Base-by-base conservation (phyloP, 2,888 invertebrate genomes). In the Luffia ferchaultella region DNA sequence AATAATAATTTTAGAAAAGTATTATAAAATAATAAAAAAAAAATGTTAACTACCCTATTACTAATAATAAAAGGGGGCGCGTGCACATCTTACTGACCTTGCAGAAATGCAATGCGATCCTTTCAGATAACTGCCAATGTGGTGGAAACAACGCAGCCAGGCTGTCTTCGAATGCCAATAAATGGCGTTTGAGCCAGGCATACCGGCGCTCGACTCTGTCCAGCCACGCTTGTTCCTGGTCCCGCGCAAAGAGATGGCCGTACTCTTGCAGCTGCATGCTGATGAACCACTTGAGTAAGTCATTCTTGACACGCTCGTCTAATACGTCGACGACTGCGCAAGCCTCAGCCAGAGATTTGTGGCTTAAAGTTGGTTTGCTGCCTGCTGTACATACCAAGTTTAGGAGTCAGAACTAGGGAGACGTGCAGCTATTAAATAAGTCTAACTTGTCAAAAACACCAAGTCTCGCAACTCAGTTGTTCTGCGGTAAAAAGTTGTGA, bases 211-310 rank as follows among this genome's bases (percentile, higher is more conserved):
- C 97, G 49, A 99, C 92, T 77, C 96, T 96, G 64, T 97, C 93
- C 53, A 99, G 73, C 98, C 99, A 99, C 1, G 98, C 97, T 46
- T 91, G 92, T 71, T 98, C 98, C 73, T 99, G 97, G 63, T 95
- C 95, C 61, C 95, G 91, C 49, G 96, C 93, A 80, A 98, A 99
- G 51, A 99, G 84, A 62, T 97, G 96, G 49, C 88, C 86, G 72
- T 99, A 99, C 70, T 99, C 99, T 73, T 95, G 90, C 45, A 95
- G 72, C 66, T 97, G 96, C 61, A 87, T 72, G 53, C 86, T 76
- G 3, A 97, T 90, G 76, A 98, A 96, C 97, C 98, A 98, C 55
- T 90, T 88, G 1, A 98, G 83, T 48, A 98, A 77, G 48, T 97
- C 96, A 51, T 87, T 86, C 80, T 93, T 95, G 0, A 97, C 93